Evolutionary conservation across 2,888 invertebrate genomes (phyloP).

Genomic region (Bhutanitis thaidina): DNA sequence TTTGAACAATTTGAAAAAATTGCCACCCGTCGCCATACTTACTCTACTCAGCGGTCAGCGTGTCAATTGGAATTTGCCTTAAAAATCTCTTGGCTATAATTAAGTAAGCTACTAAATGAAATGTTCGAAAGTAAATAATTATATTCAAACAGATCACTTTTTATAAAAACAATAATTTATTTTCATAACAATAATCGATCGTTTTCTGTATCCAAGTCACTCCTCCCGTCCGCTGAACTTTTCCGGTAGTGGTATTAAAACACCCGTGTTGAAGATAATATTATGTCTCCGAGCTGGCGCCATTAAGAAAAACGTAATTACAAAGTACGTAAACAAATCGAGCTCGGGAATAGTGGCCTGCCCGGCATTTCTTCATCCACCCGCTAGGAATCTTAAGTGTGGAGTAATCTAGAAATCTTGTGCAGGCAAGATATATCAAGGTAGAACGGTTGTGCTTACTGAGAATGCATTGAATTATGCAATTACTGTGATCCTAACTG

Average conservation of each 20-base stretch:
- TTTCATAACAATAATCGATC: not conserved
- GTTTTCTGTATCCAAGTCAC: not conserved
- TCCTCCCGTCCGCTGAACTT: conserved; percentile 21
- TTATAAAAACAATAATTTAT: no score
- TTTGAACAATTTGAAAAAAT: no score
- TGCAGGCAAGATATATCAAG: conserved; percentile 39
- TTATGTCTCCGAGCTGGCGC: conserved; percentile 33
- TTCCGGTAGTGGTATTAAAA: conserved; percentile 37
- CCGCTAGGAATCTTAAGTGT: conserved; percentile 63
- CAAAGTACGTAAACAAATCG: conserved; percentile 53
- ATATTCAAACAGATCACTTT: no score
- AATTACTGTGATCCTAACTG: conserved; percentile 35
- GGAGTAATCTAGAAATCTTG: conserved; percentile 50
- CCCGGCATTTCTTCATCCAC: conserved; percentile 38
- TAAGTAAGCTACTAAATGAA: no score
- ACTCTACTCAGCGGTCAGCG: no score
- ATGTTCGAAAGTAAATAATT: no score
- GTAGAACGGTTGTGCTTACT: conserved; percentile 27
- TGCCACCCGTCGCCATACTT: no score
- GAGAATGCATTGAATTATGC: conserved; percentile 37
- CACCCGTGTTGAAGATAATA: conserved; percentile 25
- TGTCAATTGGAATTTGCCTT: no score
- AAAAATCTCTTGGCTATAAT: no score
- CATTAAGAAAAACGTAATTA: conserved; percentile 54
- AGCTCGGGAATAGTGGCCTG: conserved; percentile 40